Conservation (phyloP, 2,888 invertebrate genomes). For the Autographa gamma region DNA sequence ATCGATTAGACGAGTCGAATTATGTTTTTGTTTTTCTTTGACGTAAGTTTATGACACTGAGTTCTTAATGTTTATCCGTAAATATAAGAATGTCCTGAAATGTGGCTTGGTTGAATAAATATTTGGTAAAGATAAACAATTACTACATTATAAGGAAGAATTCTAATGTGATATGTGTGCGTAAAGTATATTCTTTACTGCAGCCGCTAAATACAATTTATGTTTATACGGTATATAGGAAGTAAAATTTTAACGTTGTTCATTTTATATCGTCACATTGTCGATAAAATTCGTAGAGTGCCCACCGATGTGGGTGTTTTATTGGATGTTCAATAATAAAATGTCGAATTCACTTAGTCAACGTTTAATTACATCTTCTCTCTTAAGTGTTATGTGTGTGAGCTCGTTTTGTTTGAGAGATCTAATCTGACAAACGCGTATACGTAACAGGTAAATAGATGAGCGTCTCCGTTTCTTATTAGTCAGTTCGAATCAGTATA, state of each 20-base stretch:
- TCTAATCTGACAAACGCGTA: constrained; percentile 9
- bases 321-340: constrained; percentile 64
- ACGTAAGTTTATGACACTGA: constrained; percentile 4
- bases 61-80: not conserved
- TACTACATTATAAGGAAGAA: not conserved
- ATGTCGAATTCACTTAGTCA: constrained; percentile 61
- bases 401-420: constrained; percentile 16
- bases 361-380: constrained; percentile 51
- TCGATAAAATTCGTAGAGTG: constrained; percentile 67
- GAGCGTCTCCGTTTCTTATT: constrained; percentile 5
- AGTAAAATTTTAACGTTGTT: constrained; percentile 64
- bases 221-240: constrained; percentile 52
- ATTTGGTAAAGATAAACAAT: not conserved
- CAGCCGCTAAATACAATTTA: constrained; percentile 54
- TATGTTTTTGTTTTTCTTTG: constrained; percentile 26
- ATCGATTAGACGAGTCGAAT: constrained; percentile 33
- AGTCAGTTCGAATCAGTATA: not conserved
- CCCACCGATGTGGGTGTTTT: constrained; percentile 69
- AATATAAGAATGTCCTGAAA: not conserved
- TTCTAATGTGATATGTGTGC: not conserved
- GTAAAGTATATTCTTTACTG: constrained; percentile 25
- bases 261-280: constrained; percentile 54
- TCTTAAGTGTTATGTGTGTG: constrained; percentile 21
- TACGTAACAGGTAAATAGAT: not conserved
- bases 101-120: not conserved